These are phyloP conservation scores for Pao palembangensis DNA, from an alignment of 2,113 vertebrate genomes.

Conservation along the genomic window DNA sequence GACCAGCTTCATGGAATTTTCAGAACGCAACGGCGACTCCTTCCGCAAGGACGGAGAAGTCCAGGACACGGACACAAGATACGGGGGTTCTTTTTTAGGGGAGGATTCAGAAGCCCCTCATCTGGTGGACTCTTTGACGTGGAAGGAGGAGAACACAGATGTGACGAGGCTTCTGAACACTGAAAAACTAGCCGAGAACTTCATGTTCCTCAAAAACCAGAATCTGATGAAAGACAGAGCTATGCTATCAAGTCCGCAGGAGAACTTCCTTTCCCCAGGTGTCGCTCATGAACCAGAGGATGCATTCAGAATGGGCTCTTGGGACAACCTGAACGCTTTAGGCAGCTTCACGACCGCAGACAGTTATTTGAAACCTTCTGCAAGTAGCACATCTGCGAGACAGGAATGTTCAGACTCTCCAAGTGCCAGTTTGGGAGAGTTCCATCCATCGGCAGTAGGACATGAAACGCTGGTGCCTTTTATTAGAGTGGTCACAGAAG, in stretches of 20 bases:
- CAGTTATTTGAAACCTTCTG: slow-evolving; percentile 56
- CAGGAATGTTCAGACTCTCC: slow-evolving; percentile 63
- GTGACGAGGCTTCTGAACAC: slow-evolving; percentile 63
- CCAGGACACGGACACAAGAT: slow-evolving; percentile 25
- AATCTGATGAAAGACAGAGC: slow-evolving; percentile 78
- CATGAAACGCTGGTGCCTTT: slow-evolving; percentile 70
- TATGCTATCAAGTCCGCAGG: slow-evolving; percentile 55
- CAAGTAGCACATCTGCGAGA: slow-evolving; percentile 46
- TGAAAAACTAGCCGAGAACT: slow-evolving; percentile 85
- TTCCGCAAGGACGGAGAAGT: slow-evolving; percentile 49
- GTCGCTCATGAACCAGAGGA: slow-evolving; percentile 60
- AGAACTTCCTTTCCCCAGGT: slow-evolving; percentile 61
- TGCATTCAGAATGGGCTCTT: slow-evolving; percentile 64
- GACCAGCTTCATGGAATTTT: slow-evolving; percentile 75
- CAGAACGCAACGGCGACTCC: slow-evolving; percentile 73
- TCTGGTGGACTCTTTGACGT: slow-evolving; percentile 40
- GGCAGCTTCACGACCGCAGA: slow-evolving; percentile 64
- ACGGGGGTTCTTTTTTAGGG: slow-evolving; percentile 66
- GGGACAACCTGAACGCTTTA: slow-evolving; percentile 66
- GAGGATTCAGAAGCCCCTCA: slow-evolving; percentile 59
- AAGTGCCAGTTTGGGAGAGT: slow-evolving; percentile 32
- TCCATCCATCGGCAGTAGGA: slow-evolving; percentile 51
- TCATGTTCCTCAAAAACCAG: slow-evolving; percentile 86
- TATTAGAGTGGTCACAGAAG: slow-evolving; percentile 64
- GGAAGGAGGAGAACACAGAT: slow-evolving; percentile 47